These are phyloP conservation scores for Elysia crispata DNA, from an alignment of 2,888 invertebrate species.

Conservation along the genomic window DNA sequence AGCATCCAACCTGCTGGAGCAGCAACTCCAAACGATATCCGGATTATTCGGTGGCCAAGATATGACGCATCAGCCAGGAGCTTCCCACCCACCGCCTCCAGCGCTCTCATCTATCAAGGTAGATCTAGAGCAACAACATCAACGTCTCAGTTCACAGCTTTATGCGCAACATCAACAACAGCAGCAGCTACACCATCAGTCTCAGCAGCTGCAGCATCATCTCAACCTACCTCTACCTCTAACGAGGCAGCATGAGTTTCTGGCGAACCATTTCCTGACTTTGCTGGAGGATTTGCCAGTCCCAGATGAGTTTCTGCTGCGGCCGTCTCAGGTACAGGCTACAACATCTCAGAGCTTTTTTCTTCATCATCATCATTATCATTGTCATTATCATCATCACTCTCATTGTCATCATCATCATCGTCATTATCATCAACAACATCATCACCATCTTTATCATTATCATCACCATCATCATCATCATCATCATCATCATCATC, in stretches of 20 bases:
- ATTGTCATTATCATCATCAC: conserved; percentile 27
- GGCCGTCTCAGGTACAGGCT: conserved; percentile 12
- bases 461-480: conserved; percentile 25
- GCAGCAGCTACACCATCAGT: not conserved
- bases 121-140: not conserved
- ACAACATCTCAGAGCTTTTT: too few relatives aligned
- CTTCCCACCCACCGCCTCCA: not conserved
- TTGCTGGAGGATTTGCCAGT: conserved; percentile 55
- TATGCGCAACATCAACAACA: not conserved
- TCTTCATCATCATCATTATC: not conserved
- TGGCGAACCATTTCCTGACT: conserved; percentile 6
- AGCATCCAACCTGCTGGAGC: not conserved
- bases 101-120: conserved; percentile 1
- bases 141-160: too few relatives aligned
- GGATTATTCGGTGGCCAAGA: too few relatives aligned
- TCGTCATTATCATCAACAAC: too few relatives aligned
- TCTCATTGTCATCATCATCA: conserved; percentile 25
- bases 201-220: conserved; percentile 6
- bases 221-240: not conserved
- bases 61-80: not conserved
- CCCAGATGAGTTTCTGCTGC: conserved; percentile 56
- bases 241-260: not conserved
- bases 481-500: conserved; percentile 31
- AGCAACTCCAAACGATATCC: not conserved
- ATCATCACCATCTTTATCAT: too few relatives aligned